Conservation (phyloP, 2,113 vertebrate species). For the Proteles cristata region DNA sequence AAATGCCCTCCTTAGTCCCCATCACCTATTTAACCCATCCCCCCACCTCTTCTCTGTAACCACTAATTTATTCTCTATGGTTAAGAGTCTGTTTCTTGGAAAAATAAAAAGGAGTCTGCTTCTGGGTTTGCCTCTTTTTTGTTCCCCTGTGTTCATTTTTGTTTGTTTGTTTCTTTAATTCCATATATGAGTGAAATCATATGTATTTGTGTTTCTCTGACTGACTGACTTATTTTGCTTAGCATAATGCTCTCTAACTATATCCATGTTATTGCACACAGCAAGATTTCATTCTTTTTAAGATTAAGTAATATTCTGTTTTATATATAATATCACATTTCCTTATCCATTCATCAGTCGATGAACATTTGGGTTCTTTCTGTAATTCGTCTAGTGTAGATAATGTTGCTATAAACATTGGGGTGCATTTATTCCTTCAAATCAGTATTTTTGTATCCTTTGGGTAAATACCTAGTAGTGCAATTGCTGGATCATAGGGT, state of each 20-base stretch:
- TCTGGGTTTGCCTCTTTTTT: not conserved
- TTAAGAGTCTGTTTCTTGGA: not conserved
- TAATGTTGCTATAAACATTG: not conserved
- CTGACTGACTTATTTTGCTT: not conserved
- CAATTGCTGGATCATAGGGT: too few relatives aligned
- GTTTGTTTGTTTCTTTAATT: not conserved
- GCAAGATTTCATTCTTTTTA: not conserved
- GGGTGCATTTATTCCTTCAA: not conserved
- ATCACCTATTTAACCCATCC: not conserved
- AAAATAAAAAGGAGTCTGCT: not conserved
- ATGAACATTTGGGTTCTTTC: not conserved
- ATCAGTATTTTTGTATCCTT: too few relatives aligned
- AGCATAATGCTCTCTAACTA: not conserved
- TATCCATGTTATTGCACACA: not conserved
- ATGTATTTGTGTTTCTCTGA: not conserved
- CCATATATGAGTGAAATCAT: not conserved
- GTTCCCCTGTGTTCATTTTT: not conserved
- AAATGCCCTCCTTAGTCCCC: not conserved
- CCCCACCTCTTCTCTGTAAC: not conserved
- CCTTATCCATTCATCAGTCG: not conserved
- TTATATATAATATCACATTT: not conserved
- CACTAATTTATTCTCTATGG: not conserved
- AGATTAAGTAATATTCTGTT: not conserved
- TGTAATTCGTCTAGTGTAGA: not conserved
- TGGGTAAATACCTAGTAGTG: too few relatives aligned